Conservation (phyloP, 1,140 invertebrate species). For the Zaprionus africanus region DNA sequence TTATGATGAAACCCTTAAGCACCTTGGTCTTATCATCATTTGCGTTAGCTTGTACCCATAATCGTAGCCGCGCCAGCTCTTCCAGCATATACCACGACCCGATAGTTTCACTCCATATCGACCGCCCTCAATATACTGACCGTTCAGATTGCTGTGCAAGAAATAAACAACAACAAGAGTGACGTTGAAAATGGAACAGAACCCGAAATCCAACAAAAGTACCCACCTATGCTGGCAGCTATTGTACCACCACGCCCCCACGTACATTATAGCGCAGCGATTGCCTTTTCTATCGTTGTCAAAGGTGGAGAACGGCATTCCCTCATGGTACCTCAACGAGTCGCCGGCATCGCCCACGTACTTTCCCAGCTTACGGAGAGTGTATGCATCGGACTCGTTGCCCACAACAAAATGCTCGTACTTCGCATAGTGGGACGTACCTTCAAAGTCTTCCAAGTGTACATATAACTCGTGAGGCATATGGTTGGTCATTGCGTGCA, state of each 20-base stretch:
- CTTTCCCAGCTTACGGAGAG: slow-evolving; percentile 87
- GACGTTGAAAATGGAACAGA: not conserved
- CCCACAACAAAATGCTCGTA: slow-evolving; percentile 88
- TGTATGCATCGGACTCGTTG: slow-evolving; percentile 87
- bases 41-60: slow-evolving; percentile 66
- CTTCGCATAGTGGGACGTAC: slow-evolving; percentile 86
- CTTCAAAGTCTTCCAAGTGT: slow-evolving; percentile 87
- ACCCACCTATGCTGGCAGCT: slow-evolving; percentile 69
- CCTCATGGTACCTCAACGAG: slow-evolving; percentile 57
- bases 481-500: slow-evolving; percentile 86
- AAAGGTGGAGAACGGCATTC: slow-evolving; percentile 62
- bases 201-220: not conserved
- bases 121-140: slow-evolving; percentile 61
- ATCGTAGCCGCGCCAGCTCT: slow-evolving; percentile 69
- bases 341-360: slow-evolving; percentile 66
- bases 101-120: slow-evolving; percentile 58
- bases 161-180: not conserved
- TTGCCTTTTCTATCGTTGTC: slow-evolving; percentile 87
- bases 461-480: slow-evolving; percentile 87
- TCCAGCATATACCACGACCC: slow-evolving; percentile 69
- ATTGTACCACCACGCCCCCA: slow-evolving; percentile 89
- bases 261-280: slow-evolving; percentile 88
- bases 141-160: slow-evolving; percentile 59
- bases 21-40: slow-evolving; percentile 75
- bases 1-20: slow-evolving; percentile 39